Conservation (phyloP, 2,888 invertebrate genomes). For the Criorhina ranunculi region DNA sequence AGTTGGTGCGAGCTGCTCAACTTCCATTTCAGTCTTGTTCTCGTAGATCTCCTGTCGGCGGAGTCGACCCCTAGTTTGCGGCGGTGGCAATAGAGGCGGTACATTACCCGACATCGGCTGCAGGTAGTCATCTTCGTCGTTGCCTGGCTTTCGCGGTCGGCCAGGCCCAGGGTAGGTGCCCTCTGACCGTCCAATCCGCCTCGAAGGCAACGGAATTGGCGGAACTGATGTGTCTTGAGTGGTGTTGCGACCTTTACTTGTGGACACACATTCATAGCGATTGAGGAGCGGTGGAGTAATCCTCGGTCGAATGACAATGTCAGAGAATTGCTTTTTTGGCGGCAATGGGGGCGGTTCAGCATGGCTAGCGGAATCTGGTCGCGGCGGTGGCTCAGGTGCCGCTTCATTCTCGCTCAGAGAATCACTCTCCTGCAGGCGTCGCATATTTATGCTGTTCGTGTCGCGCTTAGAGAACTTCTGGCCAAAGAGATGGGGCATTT, state of each 20-base stretch:
- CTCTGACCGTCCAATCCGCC: slow-evolving; percentile 85
- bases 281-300: slow-evolving; percentile 79
- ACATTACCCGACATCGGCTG: slow-evolving; percentile 86
- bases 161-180: slow-evolving; percentile 85
- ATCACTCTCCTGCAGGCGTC: slow-evolving; percentile 84
- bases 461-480: slow-evolving; percentile 84
- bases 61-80: slow-evolving; percentile 82
- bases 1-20: slow-evolving; percentile 53
- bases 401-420: slow-evolving; percentile 84
- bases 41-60: slow-evolving; percentile 82
- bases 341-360: slow-evolving; percentile 90
- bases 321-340: slow-evolving; percentile 88
- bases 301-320: slow-evolving; percentile 85
- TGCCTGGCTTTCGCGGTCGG: slow-evolving; percentile 86
- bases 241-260: slow-evolving; percentile 66
- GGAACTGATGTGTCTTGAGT: slow-evolving; percentile 83
- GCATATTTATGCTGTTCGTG: slow-evolving; percentile 84
- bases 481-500: slow-evolving; percentile 84
- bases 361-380: slow-evolving; percentile 84
- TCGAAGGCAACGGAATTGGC: slow-evolving; percentile 87
- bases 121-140: slow-evolving; percentile 89
- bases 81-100: slow-evolving; percentile 85
- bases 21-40: slow-evolving; percentile 82
- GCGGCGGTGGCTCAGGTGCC: slow-evolving; percentile 84
- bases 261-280: slow-evolving; percentile 82